Evolutionary conservation across 2,113 vertebrate species (phyloP).

Genomic region (Xiphophorus couchianus): DNA sequence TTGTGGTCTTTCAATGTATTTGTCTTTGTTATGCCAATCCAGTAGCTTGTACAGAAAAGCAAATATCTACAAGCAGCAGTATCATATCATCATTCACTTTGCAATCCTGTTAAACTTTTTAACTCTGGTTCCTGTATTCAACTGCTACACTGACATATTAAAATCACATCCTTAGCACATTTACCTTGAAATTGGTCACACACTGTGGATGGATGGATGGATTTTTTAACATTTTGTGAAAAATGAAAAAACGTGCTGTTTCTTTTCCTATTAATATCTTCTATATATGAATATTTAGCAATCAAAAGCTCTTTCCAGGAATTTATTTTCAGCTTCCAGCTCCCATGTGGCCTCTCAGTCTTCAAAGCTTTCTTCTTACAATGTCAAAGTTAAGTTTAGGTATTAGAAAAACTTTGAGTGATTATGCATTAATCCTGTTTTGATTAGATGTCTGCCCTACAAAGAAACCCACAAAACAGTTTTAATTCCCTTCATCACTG

Average conservation of each 20-base stretch:
- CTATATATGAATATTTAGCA: not conserved
- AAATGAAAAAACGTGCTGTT: not conserved
- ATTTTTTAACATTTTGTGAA: no score
- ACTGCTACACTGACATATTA: no score
- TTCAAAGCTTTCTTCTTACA: slow-evolving; percentile 22
- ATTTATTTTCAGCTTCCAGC: slow-evolving; percentile 10
- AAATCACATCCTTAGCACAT: no score
- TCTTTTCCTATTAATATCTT: not conserved
- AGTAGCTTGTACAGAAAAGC: no score
- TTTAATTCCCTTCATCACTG: slow-evolving; percentile 8
- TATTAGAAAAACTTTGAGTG: slow-evolving; percentile 11
- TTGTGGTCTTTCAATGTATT: not conserved
- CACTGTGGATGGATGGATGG: no score
- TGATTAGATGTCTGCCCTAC: slow-evolving; percentile 42
- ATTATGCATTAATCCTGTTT: slow-evolving; percentile 54
- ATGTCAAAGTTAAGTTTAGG: slow-evolving; percentile 8
- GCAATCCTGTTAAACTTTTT: no score
- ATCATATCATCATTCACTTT: no score
- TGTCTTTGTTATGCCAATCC: not conserved
- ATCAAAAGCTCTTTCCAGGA: not conserved
- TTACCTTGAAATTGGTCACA: no score
- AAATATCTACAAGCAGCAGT: no score
- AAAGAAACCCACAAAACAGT: slow-evolving; percentile 28
- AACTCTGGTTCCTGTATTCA: no score
- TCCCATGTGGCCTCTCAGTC: slow-evolving; percentile 17